Evolutionary conservation across 2,797 vertebrate species (phyloP), one percentile per base, ranked within the genome.

Genomic region (Hemibagrus guttatus): DNA sequence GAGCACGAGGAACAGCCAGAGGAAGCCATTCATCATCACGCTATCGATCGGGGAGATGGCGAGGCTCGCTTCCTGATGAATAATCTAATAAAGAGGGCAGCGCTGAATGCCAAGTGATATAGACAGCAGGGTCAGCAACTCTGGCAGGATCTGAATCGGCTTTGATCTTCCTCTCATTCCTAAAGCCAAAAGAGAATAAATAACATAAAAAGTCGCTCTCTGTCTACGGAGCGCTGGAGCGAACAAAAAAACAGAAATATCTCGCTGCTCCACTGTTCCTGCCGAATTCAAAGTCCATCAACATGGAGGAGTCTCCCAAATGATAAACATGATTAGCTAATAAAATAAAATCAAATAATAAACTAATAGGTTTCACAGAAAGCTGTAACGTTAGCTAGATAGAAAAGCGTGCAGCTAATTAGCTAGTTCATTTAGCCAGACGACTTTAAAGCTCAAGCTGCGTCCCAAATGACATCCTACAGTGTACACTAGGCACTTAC

Each of bases 41-140:
- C 68, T 85, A 90, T 90, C 85, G 88, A 89, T 90, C 81, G 71
- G 35, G 46, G 64, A 52, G 83, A 72, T 39, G 19, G 83, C 11
- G n/a, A 74, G 59, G 21, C 46, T 35, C 2, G 49, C 82, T 83
- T 89, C 87, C 90, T 88, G 90, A 90, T 90, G 88, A 90, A 90
- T 90, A 89, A 89, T 90, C 88, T 87, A 90, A 90, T 90, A 90
- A 90, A 88, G 87, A 81, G 83, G 74, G 87, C 87, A 84, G 31
- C 61, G 81, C 87, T 84, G 88, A 88, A 90, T 89, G 88, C 83
- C 84, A 87, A 90, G 88, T 81, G 68, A 85, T 85, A 81, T 81
- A 68, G 87, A 89, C 78, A 81, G 90, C 85, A 61, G 85, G 82
- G 88, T 89, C 90, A 87, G 90, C 87, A 87, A 81, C 54, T 86